Evolutionary conservation across 1,140 invertebrate species (phyloP).

Genomic region (Drosophila subpulchrella): DNA sequence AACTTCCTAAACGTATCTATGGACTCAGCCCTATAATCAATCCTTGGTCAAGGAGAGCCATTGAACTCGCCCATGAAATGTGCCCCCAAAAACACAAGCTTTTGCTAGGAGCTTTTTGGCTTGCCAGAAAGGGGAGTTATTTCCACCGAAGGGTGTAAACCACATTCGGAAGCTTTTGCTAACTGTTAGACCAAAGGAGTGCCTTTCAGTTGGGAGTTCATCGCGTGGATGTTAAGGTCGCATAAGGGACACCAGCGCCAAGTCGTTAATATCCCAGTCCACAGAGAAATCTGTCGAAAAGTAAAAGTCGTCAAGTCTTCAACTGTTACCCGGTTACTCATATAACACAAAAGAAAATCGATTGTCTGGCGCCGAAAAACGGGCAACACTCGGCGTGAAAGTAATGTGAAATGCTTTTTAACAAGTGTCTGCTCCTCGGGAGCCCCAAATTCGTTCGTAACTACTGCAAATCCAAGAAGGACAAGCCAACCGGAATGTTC

Average conservation of each 20-base stretch:
- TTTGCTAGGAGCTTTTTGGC: conserved; percentile 20
- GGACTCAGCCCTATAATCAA: not conserved
- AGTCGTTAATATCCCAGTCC: conserved; percentile 55
- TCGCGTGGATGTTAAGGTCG: conserved; percentile 75
- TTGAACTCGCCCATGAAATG: conserved; percentile 31
- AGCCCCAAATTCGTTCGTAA: conserved; percentile 47
- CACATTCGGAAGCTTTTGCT: conserved; percentile 39
- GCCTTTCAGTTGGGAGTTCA: conserved; percentile 70
- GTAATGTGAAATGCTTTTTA: conserved; percentile 73
- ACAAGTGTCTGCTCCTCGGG: conserved; percentile 60
- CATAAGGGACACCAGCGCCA: conserved; percentile 45
- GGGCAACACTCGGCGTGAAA: conserved; percentile 34
- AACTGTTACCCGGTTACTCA: conserved; percentile 4
- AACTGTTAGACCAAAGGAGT: conserved; percentile 60
- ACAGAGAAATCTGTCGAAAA: conserved; percentile 23
- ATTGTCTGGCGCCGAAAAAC: conserved; percentile 62
- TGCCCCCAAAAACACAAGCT: not conserved
- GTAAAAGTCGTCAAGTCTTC: conserved; percentile 33
- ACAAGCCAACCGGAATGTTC: conserved; percentile 49
- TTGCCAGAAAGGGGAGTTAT: conserved; percentile 10
- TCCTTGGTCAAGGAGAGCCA: conserved; percentile 9
- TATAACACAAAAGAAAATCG: conserved; percentile 44
- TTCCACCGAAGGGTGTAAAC: conserved; percentile 3
- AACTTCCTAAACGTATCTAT: not conserved
- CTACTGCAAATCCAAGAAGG: conserved; percentile 38